These are phyloP conservation scores for Colletes latitarsis DNA, from an alignment of 1,140 invertebrate genomes.

Conservation along the genomic window DNA sequence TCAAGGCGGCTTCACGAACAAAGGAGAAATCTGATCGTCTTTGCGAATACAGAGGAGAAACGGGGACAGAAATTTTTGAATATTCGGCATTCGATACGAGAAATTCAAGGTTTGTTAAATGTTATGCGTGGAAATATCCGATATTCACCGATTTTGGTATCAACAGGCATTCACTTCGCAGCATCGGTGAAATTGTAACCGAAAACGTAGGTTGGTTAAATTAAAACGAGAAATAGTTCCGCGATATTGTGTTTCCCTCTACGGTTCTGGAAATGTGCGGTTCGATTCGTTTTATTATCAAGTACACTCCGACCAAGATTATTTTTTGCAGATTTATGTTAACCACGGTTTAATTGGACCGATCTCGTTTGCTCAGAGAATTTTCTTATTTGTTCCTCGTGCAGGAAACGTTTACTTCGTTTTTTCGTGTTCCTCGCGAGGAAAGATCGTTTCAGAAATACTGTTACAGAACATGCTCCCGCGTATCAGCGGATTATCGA, in stretches of 20 bases:
- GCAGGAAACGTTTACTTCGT: background rate
- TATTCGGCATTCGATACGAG: background rate
- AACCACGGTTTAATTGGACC: background rate
- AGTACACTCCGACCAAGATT: background rate
- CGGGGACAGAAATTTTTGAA: too few relatives aligned
- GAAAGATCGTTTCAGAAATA: background rate
- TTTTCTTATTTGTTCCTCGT: too few relatives aligned
- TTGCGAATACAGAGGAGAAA: too few relatives aligned
- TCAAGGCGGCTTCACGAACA: too few relatives aligned
- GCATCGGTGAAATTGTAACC: background rate
- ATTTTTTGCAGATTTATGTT: background rate
- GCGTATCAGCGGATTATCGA: slow-evolving; percentile 15
- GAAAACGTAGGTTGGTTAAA: slow-evolving; percentile 4
- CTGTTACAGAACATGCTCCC: background rate
- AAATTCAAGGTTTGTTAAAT: background rate
- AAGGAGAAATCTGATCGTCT: too few relatives aligned
- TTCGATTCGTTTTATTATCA: background rate
- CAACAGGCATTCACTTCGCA: slow-evolving; percentile 6
- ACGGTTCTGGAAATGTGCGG: slow-evolving; percentile 7
- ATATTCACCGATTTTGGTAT: background rate
- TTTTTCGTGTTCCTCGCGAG: background rate
- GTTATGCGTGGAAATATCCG: too few relatives aligned
- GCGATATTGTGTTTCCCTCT: too few relatives aligned
- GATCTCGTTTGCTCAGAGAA: too few relatives aligned
- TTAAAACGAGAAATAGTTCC: slow-evolving; percentile 22